Base-by-base conservation (phyloP, 2,113 vertebrate species). In the Sapajus apella region DNA sequence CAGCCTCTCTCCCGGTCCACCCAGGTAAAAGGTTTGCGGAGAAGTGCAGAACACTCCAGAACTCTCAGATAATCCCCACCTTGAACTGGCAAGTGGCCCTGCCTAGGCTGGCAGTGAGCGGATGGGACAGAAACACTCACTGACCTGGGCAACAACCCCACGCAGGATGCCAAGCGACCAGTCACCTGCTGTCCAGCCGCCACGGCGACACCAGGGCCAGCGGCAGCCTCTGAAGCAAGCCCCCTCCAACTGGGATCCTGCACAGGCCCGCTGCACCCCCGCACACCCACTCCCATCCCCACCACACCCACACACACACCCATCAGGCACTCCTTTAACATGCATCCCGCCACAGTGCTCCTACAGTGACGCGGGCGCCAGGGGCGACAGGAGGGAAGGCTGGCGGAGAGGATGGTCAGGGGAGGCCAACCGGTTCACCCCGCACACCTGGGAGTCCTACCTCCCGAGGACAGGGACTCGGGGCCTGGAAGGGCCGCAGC, bases 131-230 rank as follows among this genome's bases (percentile, higher is more conserved):
- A 35, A 82, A 70, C 35, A 12, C 35, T 35, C 17, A 27, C 8
- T 2, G 58, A 55, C 30, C 20, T 32, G 61, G 72, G 55, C 14
- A 4, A 21, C 45, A 50, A 37, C 55, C 58, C 79, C 61, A 32
- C 1, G 0, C 2, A 6, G n/a, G 58, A 25, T n/a, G 1, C 4
- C 1, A 64, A 64, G 2, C 7, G 27, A 6, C 76, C 20, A 3
- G 25, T 30, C 9, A 27, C 61, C 70, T 11, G 21, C 40, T 43
- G 76, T 37, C 35, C 7, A 37, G 25, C 56, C 20, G 18, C 23
- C 40, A 30, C 2, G 1, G 4, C 6, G 52, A 35, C 40, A 47
- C 4, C 32, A 3, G 7, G 40, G 9, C 76, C 7, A 27, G 70
- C 66, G 43, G 40, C 0, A 0, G 30, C 91, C 40, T 55, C 64